phyloP scores from a whole-genome alignment of 2,797 vertebrate species.

The Syncerus caffer region DNA sequence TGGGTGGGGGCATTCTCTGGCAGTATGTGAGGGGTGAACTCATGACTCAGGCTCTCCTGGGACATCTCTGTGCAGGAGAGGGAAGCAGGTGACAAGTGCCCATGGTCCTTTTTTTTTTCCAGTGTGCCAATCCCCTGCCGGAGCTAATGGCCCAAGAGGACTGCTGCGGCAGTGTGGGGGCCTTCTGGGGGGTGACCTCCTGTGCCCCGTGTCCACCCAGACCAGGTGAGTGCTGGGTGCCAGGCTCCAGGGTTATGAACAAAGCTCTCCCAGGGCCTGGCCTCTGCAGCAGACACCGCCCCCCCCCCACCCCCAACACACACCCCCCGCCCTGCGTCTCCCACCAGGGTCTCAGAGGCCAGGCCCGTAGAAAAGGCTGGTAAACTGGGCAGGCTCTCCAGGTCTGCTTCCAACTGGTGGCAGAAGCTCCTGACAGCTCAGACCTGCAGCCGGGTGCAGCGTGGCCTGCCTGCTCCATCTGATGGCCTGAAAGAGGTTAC shows the following conservation, averaged over 20 bases:
- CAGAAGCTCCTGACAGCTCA: neutral
- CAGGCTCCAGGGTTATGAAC: neutral
- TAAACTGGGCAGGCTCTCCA: neutral
- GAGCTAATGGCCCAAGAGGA: constrained; percentile 93
- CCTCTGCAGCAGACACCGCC: neutral
- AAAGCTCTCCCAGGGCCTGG: neutral
- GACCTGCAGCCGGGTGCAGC: neutral
- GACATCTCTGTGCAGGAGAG: neutral
- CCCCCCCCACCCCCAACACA: accelerated
- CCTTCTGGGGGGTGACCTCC: constrained; percentile 91
- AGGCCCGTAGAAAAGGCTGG: neutral
- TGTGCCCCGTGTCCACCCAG: constrained; percentile 89
- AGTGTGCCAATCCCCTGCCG: constrained; percentile 93
- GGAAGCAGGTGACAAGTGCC: neutral
- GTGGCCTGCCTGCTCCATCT: neutral
- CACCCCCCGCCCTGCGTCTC: neutral
- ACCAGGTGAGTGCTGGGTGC: constrained; percentile 87
- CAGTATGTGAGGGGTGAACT: neutral
- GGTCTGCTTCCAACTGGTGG: neutral
- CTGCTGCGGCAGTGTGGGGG: constrained; percentile 94
- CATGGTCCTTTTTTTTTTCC: constrained; percentile 62
- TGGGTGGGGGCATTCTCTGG: neutral
- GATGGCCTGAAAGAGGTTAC: neutral
- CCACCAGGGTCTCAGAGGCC: neutral
- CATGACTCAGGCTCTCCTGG: neutral